phyloP scores from a whole-genome alignment of 92 coral and sea anemone genomes.

The Porites divaricata region DNA sequence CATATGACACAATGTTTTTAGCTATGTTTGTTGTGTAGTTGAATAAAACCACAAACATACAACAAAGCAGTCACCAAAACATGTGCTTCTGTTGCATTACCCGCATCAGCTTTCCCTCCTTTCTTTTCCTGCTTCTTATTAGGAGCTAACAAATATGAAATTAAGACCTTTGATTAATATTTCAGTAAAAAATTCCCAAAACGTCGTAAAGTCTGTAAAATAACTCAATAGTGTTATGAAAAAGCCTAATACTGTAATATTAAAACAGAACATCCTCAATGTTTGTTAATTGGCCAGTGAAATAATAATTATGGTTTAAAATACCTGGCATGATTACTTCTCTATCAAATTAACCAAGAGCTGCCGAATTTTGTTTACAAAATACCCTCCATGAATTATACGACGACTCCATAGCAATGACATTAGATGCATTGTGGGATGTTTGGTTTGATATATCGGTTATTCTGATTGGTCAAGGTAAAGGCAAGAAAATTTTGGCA shows the following conservation, averaged over 20 bases:
- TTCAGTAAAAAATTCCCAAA: background rate
- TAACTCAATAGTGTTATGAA: too few species aligned
- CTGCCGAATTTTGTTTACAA: background rate
- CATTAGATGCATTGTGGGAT: conserved; percentile 23
- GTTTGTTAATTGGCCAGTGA: too few species aligned
- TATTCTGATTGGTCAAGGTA: conserved; percentile 3
- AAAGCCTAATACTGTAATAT: too few species aligned
- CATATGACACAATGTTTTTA: conserved; percentile 21
- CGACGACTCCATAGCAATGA: conserved; percentile 25
- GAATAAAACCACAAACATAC: conserved; percentile 13
- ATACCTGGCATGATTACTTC: conserved; percentile 37
- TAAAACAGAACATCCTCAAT: too few species aligned
- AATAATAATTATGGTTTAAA: too few species aligned
- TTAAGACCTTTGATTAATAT: background rate
- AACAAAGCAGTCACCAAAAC: conserved; percentile 49
- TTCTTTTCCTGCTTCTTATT: conserved; percentile 83
- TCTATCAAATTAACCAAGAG: background rate
- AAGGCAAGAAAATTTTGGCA: background rate
- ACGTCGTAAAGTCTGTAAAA: background rate
- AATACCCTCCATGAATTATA: background rate
- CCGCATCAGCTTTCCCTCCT: conserved; percentile 71
- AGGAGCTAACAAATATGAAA: conserved; percentile 46
- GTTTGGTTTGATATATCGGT: background rate
- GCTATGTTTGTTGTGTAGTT: conserved; percentile 1
- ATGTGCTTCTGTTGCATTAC: conserved; percentile 54